Evolutionary conservation across 2,888 invertebrate genomes (phyloP).

Genomic region (Phymatocera aterrima): DNA sequence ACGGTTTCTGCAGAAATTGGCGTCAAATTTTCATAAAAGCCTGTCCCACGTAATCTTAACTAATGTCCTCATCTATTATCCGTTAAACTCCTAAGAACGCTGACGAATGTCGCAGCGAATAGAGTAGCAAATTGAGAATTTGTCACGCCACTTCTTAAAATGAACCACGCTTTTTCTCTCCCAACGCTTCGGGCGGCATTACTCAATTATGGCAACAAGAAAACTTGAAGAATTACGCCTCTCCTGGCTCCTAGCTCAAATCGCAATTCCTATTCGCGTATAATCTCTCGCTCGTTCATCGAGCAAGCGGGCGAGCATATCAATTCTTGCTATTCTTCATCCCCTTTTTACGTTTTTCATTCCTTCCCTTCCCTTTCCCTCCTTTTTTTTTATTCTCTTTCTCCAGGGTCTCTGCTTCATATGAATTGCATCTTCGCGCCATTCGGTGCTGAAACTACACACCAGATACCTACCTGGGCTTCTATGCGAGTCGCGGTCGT

Average conservation of each 20-base stretch:
- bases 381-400: not conserved
- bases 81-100: constrained; percentile 52
- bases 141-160: constrained; percentile 51
- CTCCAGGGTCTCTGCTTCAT: not conserved
- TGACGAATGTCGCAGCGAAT: constrained; percentile 53
- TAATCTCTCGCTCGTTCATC: not conserved
- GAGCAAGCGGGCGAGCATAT: not conserved
- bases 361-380: not conserved
- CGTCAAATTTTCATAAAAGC: constrained; percentile 45
- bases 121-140: constrained; percentile 59
- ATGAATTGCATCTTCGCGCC: not conserved
- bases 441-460: not conserved
- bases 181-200: constrained; percentile 9
- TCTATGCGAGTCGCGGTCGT: no score
- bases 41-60: constrained; percentile 55
- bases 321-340: not conserved
- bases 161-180: constrained; percentile 35
- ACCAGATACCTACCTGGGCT: not conserved
- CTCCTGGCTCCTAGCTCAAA: not conserved
- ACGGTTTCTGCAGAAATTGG: not conserved
- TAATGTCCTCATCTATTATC: constrained; percentile 56
- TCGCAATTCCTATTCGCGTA: constrained; percentile 19
- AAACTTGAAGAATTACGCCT: constrained; percentile 25
- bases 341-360: not conserved
- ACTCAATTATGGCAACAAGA: constrained; percentile 36